These are phyloP conservation scores for Paguma larvata DNA, from an alignment of 2,797 vertebrate genomes.

Conservation along the genomic window DNA sequence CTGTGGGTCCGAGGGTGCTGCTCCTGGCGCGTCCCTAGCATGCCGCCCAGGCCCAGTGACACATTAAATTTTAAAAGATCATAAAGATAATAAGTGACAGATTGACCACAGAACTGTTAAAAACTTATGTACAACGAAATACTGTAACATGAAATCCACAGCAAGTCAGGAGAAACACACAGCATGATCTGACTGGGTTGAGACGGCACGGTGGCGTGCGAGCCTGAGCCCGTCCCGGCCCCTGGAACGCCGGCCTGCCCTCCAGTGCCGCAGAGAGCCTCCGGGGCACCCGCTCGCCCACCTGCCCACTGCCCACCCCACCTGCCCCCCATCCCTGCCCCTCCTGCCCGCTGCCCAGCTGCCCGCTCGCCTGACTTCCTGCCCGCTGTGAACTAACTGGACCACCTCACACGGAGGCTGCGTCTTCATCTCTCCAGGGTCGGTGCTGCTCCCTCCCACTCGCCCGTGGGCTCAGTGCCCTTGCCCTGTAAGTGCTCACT, in stretches of 20 bases:
- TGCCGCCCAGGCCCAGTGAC: no score
- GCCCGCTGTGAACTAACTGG: neutral
- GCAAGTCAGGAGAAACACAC: neutral
- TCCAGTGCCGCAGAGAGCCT: neutral
- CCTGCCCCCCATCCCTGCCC: no score
- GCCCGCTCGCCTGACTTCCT: no score
- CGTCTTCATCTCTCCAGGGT: neutral
- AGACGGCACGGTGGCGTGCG: neutral
- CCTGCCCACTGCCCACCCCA: no score
- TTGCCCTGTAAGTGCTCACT: neutral
- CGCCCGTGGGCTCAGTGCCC: neutral
- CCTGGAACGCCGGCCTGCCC: neutral
- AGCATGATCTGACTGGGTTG: neutral
- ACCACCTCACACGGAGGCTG: neutral
- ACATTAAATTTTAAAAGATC: neutral
- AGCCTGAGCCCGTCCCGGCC: no score
- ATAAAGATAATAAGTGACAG: neutral
- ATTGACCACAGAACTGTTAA: neutral
- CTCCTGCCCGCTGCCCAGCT: no score
- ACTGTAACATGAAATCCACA: neutral
- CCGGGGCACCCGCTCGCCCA: neutral
- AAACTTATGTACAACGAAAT: neutral
- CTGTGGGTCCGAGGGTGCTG: neutral
- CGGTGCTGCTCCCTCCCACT: neutral
- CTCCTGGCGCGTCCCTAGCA: fast-evolving